These are phyloP conservation scores for Tokudaia tokunoshimensis DNA, from an alignment of 2,797 vertebrate genomes.

Conservation along the genomic window DNA sequence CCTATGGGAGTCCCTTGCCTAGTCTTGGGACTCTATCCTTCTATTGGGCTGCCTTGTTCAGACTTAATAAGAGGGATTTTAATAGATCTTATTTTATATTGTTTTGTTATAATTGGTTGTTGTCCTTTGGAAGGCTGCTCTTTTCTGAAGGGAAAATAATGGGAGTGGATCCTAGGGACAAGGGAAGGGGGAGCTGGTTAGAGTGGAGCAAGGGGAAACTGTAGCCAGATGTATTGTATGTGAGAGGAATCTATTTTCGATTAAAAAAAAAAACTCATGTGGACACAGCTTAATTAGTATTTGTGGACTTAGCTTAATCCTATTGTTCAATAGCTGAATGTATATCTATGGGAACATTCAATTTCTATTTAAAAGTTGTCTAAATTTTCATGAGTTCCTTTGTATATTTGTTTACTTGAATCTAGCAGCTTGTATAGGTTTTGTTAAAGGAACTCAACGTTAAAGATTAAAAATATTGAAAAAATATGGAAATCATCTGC, in stretches of 20 bases:
- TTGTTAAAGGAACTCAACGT: slow-evolving; percentile 82
- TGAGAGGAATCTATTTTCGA: neutral
- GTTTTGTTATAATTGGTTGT: neutral
- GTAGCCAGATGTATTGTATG: neutral
- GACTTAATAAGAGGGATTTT: neutral
- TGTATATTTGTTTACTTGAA: slow-evolving; percentile 84
- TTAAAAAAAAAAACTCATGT: neutral
- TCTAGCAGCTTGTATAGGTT: slow-evolving; percentile 84
- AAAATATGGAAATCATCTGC: slow-evolving; percentile 87
- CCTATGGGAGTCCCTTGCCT: neutral
- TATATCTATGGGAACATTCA: slow-evolving; percentile 77
- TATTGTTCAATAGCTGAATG: slow-evolving; percentile 61
- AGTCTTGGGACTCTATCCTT: neutral
- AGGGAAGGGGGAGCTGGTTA: neutral
- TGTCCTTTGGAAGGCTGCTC: neutral
- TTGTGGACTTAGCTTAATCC: slow-evolving; percentile 49
- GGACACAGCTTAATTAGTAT: slow-evolving; percentile 77
- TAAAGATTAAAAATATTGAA: slow-evolving; percentile 85
- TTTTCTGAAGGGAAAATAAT: neutral
- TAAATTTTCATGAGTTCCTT: slow-evolving; percentile 80
- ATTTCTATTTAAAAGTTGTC: slow-evolving; percentile 85
- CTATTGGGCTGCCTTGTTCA: neutral
- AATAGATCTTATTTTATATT: neutral
- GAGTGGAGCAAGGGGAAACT: neutral
- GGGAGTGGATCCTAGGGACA: neutral